phyloP scores from a whole-genome alignment of 2,888 invertebrate species.

The Drosophila subquinaria region DNA sequence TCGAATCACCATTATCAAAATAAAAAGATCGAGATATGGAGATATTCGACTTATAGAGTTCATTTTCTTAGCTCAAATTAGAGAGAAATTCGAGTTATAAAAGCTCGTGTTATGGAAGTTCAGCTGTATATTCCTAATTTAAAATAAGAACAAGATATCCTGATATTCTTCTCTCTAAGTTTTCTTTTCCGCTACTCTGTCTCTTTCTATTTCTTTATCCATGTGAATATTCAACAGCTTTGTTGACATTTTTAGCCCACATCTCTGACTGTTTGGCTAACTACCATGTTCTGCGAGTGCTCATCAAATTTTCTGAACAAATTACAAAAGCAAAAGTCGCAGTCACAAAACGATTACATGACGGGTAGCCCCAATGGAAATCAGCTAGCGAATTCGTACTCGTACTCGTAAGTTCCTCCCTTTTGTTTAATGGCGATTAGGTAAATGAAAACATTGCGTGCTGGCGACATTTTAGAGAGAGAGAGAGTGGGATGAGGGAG shows the following conservation, averaged over 20 bases:
- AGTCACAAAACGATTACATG: slow-evolving; percentile 72
- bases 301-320: slow-evolving; percentile 63
- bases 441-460: slow-evolving; percentile 81
- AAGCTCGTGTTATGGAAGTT: no score
- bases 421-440: slow-evolving; percentile 74
- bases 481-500: no score
- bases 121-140: no score
- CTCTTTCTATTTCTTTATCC: not conserved
- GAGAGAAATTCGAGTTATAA: no score
- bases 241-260: slow-evolving; percentile 3
- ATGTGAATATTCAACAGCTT: slow-evolving; percentile 18
- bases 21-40: no score
- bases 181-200: not conserved
- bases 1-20: no score
- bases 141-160: no score
- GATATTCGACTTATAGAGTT: no score
- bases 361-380: slow-evolving; percentile 49
- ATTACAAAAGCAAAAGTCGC: slow-evolving; percentile 61
- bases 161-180: not conserved
- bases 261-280: not conserved
- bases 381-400: slow-evolving; percentile 21
- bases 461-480: slow-evolving; percentile 69
- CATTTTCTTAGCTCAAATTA: no score
- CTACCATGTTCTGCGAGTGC: slow-evolving; percentile 22
- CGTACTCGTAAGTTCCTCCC: slow-evolving; percentile 38